A percentile compares a stretch with the other conserved stretches of the same genome.
Evolutionary conservation across 2,113 vertebrate genomes (phyloP).

Genomic region (Fulmarus glacialis): DNA sequence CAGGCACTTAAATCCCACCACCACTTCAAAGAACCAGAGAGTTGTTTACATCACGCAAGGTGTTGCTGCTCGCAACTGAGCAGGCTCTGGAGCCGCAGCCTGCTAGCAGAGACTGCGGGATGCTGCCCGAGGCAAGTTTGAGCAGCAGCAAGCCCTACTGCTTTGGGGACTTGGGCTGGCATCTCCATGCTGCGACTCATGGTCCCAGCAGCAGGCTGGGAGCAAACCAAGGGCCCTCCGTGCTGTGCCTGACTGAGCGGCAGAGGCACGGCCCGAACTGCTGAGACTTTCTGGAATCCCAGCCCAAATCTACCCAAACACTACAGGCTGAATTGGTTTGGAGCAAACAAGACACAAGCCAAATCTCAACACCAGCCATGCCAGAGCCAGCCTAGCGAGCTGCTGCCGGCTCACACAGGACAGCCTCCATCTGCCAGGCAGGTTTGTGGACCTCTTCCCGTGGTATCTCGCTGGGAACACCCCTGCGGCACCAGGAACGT

Average conservation of each 20-base stretch:
- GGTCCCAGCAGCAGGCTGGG: neutral
- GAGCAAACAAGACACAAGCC: neutral
- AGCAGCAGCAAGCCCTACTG: neutral
- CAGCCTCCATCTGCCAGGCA: neutral
- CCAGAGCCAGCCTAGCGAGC: neutral
- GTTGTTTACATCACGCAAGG: neutral
- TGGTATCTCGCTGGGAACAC: neutral
- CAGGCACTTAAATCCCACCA: neutral
- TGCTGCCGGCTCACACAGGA: neutral
- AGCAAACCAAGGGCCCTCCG: neutral
- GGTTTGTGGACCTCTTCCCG: neutral
- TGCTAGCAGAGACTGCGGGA: neutral
- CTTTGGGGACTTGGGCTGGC: neutral
- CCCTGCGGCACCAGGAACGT: neutral
- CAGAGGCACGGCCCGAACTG: neutral
- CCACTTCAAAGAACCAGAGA: neutral
- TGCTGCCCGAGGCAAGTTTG: neutral
- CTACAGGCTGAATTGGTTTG: neutral
- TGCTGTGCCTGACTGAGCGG: rapidly evolving
- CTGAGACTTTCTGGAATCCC: neutral
- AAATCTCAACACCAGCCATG: neutral
- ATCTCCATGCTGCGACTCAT: rapidly evolving
- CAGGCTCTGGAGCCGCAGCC: neutral
- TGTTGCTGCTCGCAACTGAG: neutral
- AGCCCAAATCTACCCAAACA: neutral